These are phyloP conservation scores for Synanthedon tipuliformis DNA, from an alignment of 2,888 invertebrate species.

Conservation along the genomic window DNA sequence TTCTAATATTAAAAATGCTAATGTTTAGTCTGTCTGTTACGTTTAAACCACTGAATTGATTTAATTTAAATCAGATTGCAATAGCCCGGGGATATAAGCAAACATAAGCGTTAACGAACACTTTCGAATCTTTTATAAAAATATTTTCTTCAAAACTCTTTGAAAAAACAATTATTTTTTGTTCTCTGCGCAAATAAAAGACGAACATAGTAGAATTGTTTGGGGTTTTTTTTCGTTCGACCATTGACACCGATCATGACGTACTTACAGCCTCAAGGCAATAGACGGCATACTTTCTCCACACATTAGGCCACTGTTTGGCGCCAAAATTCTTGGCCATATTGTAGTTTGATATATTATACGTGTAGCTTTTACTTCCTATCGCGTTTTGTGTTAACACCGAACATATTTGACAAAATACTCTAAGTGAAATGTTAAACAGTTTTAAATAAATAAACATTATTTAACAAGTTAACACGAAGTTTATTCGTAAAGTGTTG, in stretches of 20 bases:
- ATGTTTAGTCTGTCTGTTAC: no score
- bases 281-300: constrained; percentile 45
- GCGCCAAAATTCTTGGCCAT: constrained; percentile 55
- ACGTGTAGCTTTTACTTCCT: not conserved
- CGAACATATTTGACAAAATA: no score
- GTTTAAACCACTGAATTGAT: no score
- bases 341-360: constrained; percentile 19
- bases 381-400: not conserved
- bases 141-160: no score
- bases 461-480: not conserved
- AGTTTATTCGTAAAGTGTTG: not conserved
- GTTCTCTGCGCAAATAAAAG: not conserved
- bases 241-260: constrained; percentile 34
- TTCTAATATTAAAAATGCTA: no score
- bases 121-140: no score
- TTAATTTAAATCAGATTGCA: no score
- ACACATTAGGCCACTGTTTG: constrained; percentile 26
- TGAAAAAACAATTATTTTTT: not conserved
- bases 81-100: no score
- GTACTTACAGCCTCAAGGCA: constrained; percentile 34
- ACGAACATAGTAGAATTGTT: constrained; percentile 1
- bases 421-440: no score
- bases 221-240: constrained; percentile 18
- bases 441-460: no score
- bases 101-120: no score